Evolutionary conservation across 2,797 vertebrate genomes (phyloP), one percentile per base, ranked within the genome.

Genomic region (Bovichtus variegatus): DNA sequence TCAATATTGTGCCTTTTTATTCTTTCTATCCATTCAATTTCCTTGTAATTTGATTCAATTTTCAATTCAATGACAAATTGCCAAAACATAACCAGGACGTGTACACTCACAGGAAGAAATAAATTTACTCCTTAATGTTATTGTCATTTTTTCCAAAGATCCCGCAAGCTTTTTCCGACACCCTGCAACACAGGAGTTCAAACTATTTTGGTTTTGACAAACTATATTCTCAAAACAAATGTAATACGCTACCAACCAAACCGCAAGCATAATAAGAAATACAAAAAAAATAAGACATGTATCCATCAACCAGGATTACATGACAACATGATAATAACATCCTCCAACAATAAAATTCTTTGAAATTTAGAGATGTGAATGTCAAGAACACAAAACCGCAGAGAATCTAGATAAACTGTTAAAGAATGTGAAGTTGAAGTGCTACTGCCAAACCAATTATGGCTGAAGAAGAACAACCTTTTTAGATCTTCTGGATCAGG

Each of bases 151-250:
- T 21, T 11, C 47, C 27, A 19, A 57, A 43, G 3, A 21, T 40
- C 34, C 3, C 3, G 5, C 4, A 53, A 40, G 16, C 10, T 49
- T 54, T 16, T 21, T 11, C 6, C 4, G 15, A 59, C 53, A 60
- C 8, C n/a, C 23, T 57, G 6, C 38, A 34, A 36, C 36, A 41
- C 4, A 7, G 6, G 23, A 27, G 18, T 6, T 25, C 11, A 27
- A 38, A 60, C 2, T 1, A 67, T 67, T 44, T 38, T 31, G 5
- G 72, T 65, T 36, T 57, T 51, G 36, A 18, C 23, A 58, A 69
- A 51, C 36, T 38, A 25, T n/a, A 47, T 60, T 57, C 27, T 3
- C 12, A 44, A 44, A n/a, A 36, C 6, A 55, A 43, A 49, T n/a
- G 31, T 25, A 19, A 44, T 36, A 59, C 25, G 5, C 31, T 54